Evolutionary conservation across 2,797 vertebrate genomes (phyloP).

Genomic region (Oryzias sinensis): DNA sequence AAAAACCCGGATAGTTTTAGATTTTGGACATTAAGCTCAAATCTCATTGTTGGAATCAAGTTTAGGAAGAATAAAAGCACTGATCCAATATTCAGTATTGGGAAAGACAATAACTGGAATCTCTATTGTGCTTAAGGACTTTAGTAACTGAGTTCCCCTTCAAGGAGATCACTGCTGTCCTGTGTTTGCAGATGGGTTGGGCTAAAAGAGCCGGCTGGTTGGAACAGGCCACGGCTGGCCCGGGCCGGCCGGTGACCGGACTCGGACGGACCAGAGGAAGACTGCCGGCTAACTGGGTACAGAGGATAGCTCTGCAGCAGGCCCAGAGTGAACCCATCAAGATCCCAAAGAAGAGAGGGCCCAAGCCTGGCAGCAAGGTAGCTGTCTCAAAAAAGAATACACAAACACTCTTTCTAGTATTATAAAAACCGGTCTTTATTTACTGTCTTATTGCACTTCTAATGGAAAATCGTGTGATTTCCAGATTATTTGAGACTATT

Average conservation of each 20-base stretch:
- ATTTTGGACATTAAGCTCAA: too few relatives aligned
- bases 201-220: slow-evolving; percentile 75
- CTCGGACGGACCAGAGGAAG: slow-evolving; percentile 76
- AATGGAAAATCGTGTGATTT: too few relatives aligned
- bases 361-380: slow-evolving; percentile 98
- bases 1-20: too few relatives aligned
- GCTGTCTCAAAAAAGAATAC: slow-evolving; percentile 31
- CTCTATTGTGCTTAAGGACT: background rate
- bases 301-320: slow-evolving; percentile 84
- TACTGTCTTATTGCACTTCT: background rate
- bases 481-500: too few relatives aligned
- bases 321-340: slow-evolving; percentile 87
- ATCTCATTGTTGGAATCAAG: too few relatives aligned
- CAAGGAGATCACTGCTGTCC: too few relatives aligned
- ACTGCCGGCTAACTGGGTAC: slow-evolving; percentile 76
- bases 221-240: slow-evolving; percentile 73
- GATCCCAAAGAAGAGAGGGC: slow-evolving; percentile 98
- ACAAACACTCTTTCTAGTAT: background rate
- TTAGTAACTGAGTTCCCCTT: background rate
- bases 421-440: background rate
- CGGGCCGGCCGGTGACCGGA: slow-evolving; percentile 70
- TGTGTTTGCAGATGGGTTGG: slow-evolving; percentile 70
- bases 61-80: too few relatives aligned
- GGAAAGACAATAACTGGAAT: too few relatives aligned
- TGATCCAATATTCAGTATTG: too few relatives aligned